Conservation (phyloP, 1,140 invertebrate species). For the Anadara kagoshimensis region DNA sequence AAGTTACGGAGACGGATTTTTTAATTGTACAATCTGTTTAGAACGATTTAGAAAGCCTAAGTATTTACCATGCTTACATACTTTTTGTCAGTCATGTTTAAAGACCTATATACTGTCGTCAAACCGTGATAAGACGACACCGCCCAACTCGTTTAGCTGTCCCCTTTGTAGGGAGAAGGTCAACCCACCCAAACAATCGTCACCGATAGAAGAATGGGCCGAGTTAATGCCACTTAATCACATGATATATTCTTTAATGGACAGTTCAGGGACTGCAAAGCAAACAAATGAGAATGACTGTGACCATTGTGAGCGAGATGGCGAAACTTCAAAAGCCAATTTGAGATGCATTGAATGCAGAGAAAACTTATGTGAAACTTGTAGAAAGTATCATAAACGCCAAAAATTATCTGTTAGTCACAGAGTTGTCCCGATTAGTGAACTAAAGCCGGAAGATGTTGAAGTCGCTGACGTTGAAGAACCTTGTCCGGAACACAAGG, state of each 20-base stretch:
- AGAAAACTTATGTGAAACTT: slow-evolving; percentile 14
- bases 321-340: background rate
- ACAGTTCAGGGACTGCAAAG: background rate
- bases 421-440: slow-evolving; percentile 4
- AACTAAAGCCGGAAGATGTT: background rate
- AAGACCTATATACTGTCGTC: slow-evolving; percentile 22
- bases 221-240: background rate
- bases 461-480: slow-evolving; percentile 3
- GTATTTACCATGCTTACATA: slow-evolving; percentile 36
- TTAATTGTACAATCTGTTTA: slow-evolving; percentile 27
- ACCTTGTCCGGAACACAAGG: slow-evolving; percentile 12
- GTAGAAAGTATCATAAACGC: slow-evolving; percentile 1
- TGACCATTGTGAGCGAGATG: slow-evolving; percentile 8
- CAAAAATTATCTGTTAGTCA: slow-evolving; percentile 2
- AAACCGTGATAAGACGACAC: background rate
- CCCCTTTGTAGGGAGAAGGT: slow-evolving; percentile 17
- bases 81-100: slow-evolving; percentile 21
- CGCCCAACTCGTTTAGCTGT: slow-evolving; percentile 6
- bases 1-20: background rate
- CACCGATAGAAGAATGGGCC: background rate
- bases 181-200: background rate
- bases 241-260: background rate
- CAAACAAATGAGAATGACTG: background rate
- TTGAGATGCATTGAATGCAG: slow-evolving; percentile 19
- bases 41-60: slow-evolving; percentile 17